phyloP scores from a whole-genome alignment of 1,140 invertebrate genomes.

The Leptoteleia sp. region DNA sequence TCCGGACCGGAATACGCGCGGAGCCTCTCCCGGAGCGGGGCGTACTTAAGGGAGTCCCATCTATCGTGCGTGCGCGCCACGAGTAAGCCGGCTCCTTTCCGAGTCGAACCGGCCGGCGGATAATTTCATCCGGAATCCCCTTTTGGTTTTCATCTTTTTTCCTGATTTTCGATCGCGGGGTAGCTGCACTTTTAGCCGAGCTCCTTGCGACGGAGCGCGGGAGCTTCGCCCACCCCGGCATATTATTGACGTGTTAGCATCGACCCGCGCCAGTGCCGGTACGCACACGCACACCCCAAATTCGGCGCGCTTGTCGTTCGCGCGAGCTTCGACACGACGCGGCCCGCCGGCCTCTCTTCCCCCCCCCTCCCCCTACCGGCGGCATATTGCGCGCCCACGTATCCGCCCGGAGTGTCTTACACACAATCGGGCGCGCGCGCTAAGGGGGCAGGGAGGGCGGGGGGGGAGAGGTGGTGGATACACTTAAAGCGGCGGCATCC shows the following conservation, averaged over 20 bases:
- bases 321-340: slow-evolving; percentile 38
- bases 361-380: not conserved
- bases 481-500: slow-evolving; percentile 41
- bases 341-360: not conserved
- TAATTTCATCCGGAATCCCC: slow-evolving; percentile 10
- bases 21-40: too few relatives aligned
- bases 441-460: too few relatives aligned
- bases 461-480: too few relatives aligned
- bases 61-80: too few relatives aligned
- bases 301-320: slow-evolving; percentile 31
- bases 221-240: slow-evolving; percentile 37
- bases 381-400: slow-evolving; percentile 53
- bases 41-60: not conserved
- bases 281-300: slow-evolving; percentile 42
- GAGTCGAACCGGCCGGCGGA: not conserved
- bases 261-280: slow-evolving; percentile 39
- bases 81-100: not conserved
- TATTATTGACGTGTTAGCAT: slow-evolving; percentile 63
- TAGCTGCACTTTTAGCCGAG: slow-evolving; percentile 44
- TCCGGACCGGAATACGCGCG: not conserved
- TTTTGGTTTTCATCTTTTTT: slow-evolving; percentile 25
- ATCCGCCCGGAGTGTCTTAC: slow-evolving; percentile 33
- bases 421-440: slow-evolving; percentile 51
- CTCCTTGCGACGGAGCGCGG: slow-evolving; percentile 29
- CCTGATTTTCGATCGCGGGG: slow-evolving; percentile 30